phyloP scores from a whole-genome alignment of 2,797 vertebrate genomes.

The Oreochromis grahami region DNA sequence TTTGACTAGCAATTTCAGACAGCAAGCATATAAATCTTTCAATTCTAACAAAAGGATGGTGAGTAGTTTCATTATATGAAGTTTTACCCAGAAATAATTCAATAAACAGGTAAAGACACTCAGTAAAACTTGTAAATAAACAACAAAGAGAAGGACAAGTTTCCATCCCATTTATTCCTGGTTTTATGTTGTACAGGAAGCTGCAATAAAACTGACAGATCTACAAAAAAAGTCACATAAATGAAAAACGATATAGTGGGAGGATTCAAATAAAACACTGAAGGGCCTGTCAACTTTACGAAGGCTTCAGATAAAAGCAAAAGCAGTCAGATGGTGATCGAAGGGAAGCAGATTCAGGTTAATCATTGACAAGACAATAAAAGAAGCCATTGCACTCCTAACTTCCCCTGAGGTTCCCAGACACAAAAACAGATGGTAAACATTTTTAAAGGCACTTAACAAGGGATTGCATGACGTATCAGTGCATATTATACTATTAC shows the following conservation, averaged over 20 bases:
- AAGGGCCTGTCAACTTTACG: constrained; percentile 7
- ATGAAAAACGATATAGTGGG: neutral
- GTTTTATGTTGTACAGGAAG: constrained; percentile 56
- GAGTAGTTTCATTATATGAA: neutral
- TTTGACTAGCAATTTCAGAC: neutral
- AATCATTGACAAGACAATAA: constrained; percentile 41
- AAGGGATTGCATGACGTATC: constrained; percentile 61
- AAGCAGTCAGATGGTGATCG: constrained; percentile 15
- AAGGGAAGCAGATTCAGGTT: constrained; percentile 44
- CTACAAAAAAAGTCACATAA: constrained; percentile 12
- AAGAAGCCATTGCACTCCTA: constrained; percentile 37
- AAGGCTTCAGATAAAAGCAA: constrained; percentile 41
- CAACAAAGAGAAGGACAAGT: neutral
- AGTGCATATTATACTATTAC: constrained; percentile 53
- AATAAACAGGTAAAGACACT: neutral
- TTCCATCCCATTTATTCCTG: constrained; percentile 63
- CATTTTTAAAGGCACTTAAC: constrained; percentile 70
- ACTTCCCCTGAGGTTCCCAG: constrained; percentile 61
- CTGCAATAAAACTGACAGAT: constrained; percentile 47
- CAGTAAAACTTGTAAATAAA: neutral
- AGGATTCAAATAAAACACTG: neutral
- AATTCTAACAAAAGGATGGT: neutral
- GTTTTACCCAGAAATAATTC: neutral
- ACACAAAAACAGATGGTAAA: constrained; percentile 54
- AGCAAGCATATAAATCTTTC: neutral